These are phyloP conservation scores for Nycticryphes semicollaris DNA, from an alignment of 2,113 vertebrate genomes.

Conservation along the genomic window DNA sequence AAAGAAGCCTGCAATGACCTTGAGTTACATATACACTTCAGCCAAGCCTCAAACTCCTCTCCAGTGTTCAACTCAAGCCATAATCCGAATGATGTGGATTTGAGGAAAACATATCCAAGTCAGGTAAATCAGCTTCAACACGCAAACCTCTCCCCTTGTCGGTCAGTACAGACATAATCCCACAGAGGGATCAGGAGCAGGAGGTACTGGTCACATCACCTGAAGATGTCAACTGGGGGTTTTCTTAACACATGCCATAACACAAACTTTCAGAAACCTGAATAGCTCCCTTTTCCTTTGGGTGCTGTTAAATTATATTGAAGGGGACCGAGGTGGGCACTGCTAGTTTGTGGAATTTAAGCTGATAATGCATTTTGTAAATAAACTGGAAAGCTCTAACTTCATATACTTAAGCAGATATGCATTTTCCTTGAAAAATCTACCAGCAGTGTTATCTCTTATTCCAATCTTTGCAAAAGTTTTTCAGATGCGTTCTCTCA, in stretches of 20 bases:
- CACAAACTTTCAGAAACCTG: background rate
- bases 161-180: background rate
- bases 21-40: accelerated
- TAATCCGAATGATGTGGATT: background rate
- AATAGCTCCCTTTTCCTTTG: background rate
- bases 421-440: background rate
- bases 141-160: background rate
- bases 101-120: background rate
- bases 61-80: background rate
- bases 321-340: background rate
- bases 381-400: background rate
- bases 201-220: accelerated
- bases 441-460: background rate
- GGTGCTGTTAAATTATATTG: background rate
- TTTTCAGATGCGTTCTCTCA: background rate
- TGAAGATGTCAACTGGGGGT: background rate
- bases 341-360: background rate
- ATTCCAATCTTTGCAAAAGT: background rate
- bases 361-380: background rate
- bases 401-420: background rate
- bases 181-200: accelerated
- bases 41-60: background rate
- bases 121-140: background rate
- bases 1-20: background rate
- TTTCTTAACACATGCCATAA: background rate